Base-by-base conservation (phyloP, 2,113 vertebrate genomes). In the Dendropsophus ebraccatus region DNA sequence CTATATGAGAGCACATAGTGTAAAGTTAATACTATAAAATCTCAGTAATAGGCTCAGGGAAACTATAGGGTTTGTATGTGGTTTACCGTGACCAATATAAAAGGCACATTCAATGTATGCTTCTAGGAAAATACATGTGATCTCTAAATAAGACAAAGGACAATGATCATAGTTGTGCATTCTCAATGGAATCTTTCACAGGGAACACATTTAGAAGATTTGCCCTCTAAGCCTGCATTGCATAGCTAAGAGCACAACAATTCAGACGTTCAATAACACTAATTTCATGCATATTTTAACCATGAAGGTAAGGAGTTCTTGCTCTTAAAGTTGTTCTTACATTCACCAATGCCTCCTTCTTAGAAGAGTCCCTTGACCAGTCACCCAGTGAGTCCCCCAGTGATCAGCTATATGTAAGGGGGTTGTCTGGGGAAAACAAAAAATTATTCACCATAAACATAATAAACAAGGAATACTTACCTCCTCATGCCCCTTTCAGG, bases 101-200 rank as follows among this genome's bases (percentile, higher is more conserved):
- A 23, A 49, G 72, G 23, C 45, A 25, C 45, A 75, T 75, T 75
- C 21, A 49, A 41, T 37, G 19, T 23, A 41, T 21, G 69, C 69
- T 21, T 10, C 35, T 19, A 19, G 11, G 19, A 72, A 72, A 37
- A 41, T 23, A 21, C 69, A 72, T 75, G 72, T 75, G 72, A 75
- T 75, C 41, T 75, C 23, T 10, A 14, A 35, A 30, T 45, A 12
- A 75, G 37, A 47, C 72, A 75, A 75, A 75, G 72, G 72, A 75
- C 72, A 75, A 75, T 75, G 41, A 75, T 25, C 41, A 17, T 0
- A 75, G 28, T 49, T 75, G 37, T 49, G 37, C 23, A 16, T 25
- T 7, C 72, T 49, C n/a, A 49, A 49, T 47, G 45, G 72, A 28
- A 49, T 25, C 45, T 47, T 49, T 25, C 45, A 49, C 4, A 45